Conservation (phyloP, 1,140 invertebrate genomes). For the Calephelis virginiensis region DNA sequence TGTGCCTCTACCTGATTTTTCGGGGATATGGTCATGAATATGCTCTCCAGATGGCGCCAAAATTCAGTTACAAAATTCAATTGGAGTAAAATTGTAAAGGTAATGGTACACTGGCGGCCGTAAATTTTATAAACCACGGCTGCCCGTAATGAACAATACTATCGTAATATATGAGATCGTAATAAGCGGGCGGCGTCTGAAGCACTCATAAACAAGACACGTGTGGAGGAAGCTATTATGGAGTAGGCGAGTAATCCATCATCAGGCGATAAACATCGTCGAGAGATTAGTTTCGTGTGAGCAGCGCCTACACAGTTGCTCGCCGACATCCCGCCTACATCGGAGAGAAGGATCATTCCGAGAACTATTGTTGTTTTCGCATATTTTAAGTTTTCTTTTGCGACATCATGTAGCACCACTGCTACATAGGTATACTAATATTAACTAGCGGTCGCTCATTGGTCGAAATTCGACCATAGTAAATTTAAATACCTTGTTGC, state of each 20-base stretch:
- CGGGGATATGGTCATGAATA: no score
- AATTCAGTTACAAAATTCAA: neutral
- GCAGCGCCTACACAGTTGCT: conserved; percentile 41
- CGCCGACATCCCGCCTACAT: conserved; percentile 25
- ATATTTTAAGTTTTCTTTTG: neutral
- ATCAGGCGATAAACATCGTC: conserved; percentile 58
- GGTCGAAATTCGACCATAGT: no score
- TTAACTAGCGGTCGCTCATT: no score
- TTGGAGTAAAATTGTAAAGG: neutral
- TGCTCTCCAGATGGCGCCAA: no score
- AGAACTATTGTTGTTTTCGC: neutral
- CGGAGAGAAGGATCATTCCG: neutral
- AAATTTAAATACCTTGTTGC: no score
- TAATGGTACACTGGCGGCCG: neutral
- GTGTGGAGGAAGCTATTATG: conserved; percentile 35
- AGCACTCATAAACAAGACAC: conserved; percentile 29
- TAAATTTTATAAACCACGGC: conserved; percentile 19
- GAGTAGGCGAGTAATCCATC: conserved; percentile 52
- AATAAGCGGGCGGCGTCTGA: conserved; percentile 25
- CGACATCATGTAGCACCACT: no score
- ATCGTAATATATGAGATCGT: conserved; percentile 21
- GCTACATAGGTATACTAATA: no score
- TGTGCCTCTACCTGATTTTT: no score
- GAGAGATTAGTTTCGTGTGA: conserved; percentile 43
- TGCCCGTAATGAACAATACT: conserved; percentile 22